Evolutionary conservation across 2,797 vertebrate genomes (phyloP), one percentile per base, ranked within the genome.

Genomic region (Delichon dasypus): DNA sequence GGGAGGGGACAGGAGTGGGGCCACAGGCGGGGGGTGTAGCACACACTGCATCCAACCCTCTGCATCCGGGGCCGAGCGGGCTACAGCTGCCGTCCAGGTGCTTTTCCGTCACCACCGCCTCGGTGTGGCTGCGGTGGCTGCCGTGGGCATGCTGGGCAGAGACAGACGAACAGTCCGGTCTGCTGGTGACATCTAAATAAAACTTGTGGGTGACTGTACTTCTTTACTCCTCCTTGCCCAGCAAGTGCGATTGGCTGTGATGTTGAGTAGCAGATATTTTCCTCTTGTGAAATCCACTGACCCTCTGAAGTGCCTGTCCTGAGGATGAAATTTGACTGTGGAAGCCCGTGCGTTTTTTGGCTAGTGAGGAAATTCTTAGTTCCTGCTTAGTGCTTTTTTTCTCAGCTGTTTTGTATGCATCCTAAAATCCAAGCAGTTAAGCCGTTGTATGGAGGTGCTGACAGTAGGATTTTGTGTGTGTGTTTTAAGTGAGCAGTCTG

Each of bases 141-240:
- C 62, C 11, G 30, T 16, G 38, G 27, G 71, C 36, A 25, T 66
- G 89, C 76, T 48, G 68, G 40, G 30, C 57, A 21, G 27, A 34
- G 50, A 7, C 47, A 18, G 34, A 3, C 2, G 4, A 14, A 38
- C 62, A 51, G 62, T 55, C 54, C 38, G 1, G 29, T 45, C 60
- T 73, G 48, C 40, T 55, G 48, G 19, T 47, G 61, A 53, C 54
- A 54, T 44, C 78, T 47, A 10, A 64, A 73, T 80, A 44, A 71
- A 96, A 94, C 84, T 96, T 78, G 44, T 9, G 86, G 30, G 36
- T 29, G 32, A 36, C 26, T 78, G 50, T 75, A 58, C 34, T 88
- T 48, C 47, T 44, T 25, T 9, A 17, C 11, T 62, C 3, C 7
- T 65, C 4, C 44, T 45, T 45, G 45, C 42, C 50, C 44, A 32